These are phyloP conservation scores for Rhinopomastus cyanomelas DNA, from an alignment of 2,113 vertebrate species.

Conservation along the genomic window DNA sequence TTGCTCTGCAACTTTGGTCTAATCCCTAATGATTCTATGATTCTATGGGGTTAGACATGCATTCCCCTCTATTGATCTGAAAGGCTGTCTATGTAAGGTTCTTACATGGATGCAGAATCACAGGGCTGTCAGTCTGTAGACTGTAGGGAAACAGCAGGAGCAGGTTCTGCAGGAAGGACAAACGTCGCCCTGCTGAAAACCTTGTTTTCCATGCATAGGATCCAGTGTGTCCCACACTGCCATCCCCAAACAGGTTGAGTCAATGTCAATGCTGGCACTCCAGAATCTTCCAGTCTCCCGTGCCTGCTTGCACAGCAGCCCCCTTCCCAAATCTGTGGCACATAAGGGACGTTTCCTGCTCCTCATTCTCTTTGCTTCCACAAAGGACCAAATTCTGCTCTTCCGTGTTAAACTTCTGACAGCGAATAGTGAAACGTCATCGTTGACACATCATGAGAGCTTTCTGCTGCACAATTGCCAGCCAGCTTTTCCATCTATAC, in stretches of 20 bases:
- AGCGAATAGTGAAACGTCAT: neutral
- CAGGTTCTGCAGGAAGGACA: neutral
- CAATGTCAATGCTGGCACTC: neutral
- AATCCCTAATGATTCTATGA: too few species aligned
- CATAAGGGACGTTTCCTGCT: neutral
- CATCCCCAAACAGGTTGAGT: neutral
- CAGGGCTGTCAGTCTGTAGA: neutral
- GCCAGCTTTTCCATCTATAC: neutral
- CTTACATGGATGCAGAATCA: neutral
- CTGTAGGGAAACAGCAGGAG: neutral
- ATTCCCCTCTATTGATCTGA: too few species aligned
- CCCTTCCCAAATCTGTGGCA: neutral
- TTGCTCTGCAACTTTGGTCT: too few species aligned
- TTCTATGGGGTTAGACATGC: neutral
- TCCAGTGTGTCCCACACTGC: neutral
- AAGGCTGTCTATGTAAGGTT: neutral
- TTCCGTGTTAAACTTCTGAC: neutral
- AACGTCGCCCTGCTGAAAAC: neutral
- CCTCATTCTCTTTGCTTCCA: neutral
- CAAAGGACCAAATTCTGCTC: neutral
- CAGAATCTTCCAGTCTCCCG: neutral
- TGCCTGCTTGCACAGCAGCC: neutral
- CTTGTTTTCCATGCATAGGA: neutral
- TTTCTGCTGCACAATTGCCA: neutral
- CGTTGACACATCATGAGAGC: neutral